Base-by-base conservation (phyloP, 35 echinoderm and acorn worm genomes). In the Amphiura filiformis region DNA sequence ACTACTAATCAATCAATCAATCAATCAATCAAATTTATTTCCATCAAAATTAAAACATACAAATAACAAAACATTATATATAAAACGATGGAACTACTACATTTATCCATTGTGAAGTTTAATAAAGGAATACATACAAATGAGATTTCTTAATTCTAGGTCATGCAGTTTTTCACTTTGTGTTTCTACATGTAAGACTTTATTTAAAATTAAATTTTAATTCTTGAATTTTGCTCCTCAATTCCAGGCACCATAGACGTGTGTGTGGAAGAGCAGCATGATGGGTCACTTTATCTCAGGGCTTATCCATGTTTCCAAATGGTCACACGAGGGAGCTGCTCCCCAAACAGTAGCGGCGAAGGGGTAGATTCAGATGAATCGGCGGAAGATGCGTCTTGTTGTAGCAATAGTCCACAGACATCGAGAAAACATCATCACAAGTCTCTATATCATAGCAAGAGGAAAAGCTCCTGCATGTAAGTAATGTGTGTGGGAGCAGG, bases 171-270 rank as follows among this genome's bases (percentile, higher is more conserved):
- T n/a, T n/a, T n/a, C n/a, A n/a, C n/a, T n/a, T n/a, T n/a, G n/a
- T n/a, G n/a, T n/a, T n/a, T n/a, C n/a, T n/a, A n/a, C n/a, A n/a
- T n/a, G n/a, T n/a, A n/a, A n/a, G n/a, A n/a, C n/a, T n/a, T n/a
- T n/a, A n/a, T n/a, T n/a, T n/a, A n/a, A n/a, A n/a, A n/a, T n/a
- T n/a, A n/a, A n/a, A n/a, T n/a, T n/a, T n/a, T n/a, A n/a, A n/a
- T n/a, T n/a, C n/a, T n/a, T n/a, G n/a, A n/a, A n/a, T n/a, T n/a
- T n/a, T n/a, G n/a, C n/a, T n/a, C n/a, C 41, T 47, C 41, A 47
- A 36, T 85, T 35, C 13, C 86, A 95, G 93, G 93, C 78, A 56
- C 92, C 17, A 90, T 90, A 32, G 84, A 95, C 85, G 93, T 95
- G 5, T 81, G 34, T 5, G 81, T 95, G 0, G 70, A 89, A 61